These are phyloP conservation scores for Harmothoe impar DNA, from an alignment of 2,888 invertebrate species.

Conservation along the genomic window DNA sequence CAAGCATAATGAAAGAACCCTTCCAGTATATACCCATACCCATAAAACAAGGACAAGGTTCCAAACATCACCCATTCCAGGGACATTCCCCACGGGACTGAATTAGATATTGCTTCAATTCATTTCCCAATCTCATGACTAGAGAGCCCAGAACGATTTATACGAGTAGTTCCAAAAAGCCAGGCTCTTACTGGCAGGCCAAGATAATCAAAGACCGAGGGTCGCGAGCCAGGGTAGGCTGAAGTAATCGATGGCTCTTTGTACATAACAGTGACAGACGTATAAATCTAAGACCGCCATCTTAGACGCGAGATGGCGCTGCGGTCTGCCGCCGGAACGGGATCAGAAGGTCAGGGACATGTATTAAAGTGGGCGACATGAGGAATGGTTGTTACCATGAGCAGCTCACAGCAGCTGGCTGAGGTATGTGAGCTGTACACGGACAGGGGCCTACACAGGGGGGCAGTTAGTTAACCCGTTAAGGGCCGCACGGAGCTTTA, in stretches of 20 bases:
- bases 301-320: background rate
- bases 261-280: background rate
- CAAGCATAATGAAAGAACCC: no score
- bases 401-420: background rate
- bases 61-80: no score
- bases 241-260: background rate
- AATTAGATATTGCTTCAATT: no score
- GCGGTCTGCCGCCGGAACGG: background rate
- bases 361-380: background rate
- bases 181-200: background rate
- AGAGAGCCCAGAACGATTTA: no score
- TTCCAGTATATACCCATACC: no score
- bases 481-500: no score
- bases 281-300: background rate
- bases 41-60: no score
- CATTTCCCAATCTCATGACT: no score
- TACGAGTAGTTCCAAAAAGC: no score
- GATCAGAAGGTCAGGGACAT: background rate
- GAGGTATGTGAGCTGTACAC: background rate
- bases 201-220: conserved; percentile 39
- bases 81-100: no score
- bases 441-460: no score
- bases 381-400: background rate
- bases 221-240: background rate
- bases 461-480: no score